Conservation (phyloP, 2,113 vertebrate species). For the Phalacrocorax aristotelis region DNA sequence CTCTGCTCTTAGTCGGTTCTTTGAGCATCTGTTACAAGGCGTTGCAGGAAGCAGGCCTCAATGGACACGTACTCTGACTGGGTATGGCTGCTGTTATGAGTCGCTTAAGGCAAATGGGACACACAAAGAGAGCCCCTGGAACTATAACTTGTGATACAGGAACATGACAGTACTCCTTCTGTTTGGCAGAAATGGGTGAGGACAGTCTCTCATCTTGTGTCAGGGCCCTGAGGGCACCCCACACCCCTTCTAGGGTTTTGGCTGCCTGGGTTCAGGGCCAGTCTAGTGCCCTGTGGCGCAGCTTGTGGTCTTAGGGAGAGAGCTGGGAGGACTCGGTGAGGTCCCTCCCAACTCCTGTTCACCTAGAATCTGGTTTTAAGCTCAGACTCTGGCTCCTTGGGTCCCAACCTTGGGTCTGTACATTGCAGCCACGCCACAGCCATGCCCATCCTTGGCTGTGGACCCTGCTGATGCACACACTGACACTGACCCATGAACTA, state of each 20-base stretch:
- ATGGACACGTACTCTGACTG: accelerated
- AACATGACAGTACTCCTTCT: background rate
- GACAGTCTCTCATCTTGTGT: background rate
- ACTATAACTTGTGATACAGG: background rate
- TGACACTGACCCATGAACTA: background rate
- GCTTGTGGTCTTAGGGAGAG: background rate
- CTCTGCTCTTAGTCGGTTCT: background rate
- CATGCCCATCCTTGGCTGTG: background rate
- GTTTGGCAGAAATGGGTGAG: background rate
- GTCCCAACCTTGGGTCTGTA: background rate
- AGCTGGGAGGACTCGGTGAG: background rate
- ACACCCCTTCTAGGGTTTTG: background rate
- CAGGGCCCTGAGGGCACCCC: background rate
- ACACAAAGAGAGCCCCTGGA: background rate
- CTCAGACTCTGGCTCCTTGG: background rate
- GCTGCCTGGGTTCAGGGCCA: background rate
- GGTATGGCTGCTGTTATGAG: background rate
- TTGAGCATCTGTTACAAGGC: background rate
- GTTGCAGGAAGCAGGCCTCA: background rate
- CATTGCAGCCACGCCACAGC: accelerated
- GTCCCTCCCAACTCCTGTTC: background rate
- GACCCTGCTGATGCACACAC: background rate
- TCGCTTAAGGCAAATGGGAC: background rate
- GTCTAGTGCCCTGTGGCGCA: background rate
- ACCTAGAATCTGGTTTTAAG: background rate